A percentile compares a stretch with the other conserved stretches of the same genome.
Conservation (phyloP, 2,888 invertebrate species). For the Rhingia rostrata region DNA sequence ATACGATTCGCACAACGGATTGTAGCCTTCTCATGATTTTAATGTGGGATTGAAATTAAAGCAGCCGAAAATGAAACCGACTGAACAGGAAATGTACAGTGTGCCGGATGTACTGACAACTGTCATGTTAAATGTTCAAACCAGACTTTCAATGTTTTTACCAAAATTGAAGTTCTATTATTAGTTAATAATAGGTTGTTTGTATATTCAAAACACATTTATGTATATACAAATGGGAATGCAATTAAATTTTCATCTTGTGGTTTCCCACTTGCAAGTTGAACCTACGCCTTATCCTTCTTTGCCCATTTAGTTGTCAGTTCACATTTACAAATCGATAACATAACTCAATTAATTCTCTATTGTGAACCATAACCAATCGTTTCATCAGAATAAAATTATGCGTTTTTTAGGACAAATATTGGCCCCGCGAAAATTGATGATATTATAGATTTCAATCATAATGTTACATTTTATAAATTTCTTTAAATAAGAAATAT, state of each 20-base stretch:
- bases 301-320: conserved; percentile 2
- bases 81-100: conserved; percentile 7
- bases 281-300: no score
- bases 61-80: neutral
- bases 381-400: conserved; percentile 2
- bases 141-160: conserved; percentile 1
- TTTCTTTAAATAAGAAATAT: no score
- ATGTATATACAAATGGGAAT: no score
- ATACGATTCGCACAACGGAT: no score
- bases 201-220: no score
- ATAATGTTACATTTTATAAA: no score
- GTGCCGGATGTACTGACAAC: conserved; percentile 7
- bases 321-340: conserved; percentile 36
- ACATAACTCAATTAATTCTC: conserved; percentile 20
- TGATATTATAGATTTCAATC: no score
- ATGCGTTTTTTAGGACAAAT: no score
- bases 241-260: neutral
- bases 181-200: neutral
- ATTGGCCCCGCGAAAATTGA: no score
- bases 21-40: no score
- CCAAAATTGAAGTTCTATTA: conserved; percentile 7
- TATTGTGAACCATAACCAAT: conserved; percentile 3
- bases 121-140: conserved; percentile 12
- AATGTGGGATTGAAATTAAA: no score
- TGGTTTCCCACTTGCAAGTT: neutral